A percentile compares a stretch with the other conserved stretches of the same genome.
Evolutionary conservation across 2,888 invertebrate species (phyloP).

Genomic region (Allolobophora icterica): DNA sequence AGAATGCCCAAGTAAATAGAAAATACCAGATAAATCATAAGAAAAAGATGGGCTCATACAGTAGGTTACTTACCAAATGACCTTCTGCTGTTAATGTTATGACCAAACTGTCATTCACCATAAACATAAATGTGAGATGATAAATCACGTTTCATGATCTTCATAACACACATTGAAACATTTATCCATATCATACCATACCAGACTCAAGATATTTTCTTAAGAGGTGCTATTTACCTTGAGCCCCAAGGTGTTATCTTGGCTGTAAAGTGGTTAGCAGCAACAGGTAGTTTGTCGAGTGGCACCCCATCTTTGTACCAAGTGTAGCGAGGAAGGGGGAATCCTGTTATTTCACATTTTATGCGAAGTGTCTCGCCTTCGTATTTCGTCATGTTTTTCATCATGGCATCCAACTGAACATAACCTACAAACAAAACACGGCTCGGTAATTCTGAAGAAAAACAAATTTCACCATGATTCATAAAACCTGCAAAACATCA

Average conservation of each 20-base stretch:
- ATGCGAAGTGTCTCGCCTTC: slow-evolving; percentile 72
- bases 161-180: background rate
- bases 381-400: slow-evolving; percentile 69
- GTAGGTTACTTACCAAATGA: background rate
- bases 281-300: background rate
- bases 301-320: slow-evolving; percentile 70
- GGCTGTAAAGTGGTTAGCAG: background rate
- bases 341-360: slow-evolving; percentile 73
- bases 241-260: slow-evolving; percentile 38
- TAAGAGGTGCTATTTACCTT: background rate
- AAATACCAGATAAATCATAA: background rate
- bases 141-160: background rate
- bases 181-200: background rate
- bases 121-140: background rate
- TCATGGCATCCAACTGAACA: slow-evolving; percentile 68
- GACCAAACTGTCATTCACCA: background rate
- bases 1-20: background rate
- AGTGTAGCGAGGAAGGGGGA: slow-evolving; percentile 70
- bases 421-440: slow-evolving; percentile 64
- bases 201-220: background rate
- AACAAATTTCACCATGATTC: background rate
- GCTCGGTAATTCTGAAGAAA: too few species aligned
- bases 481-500: background rate
- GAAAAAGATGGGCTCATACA: background rate
- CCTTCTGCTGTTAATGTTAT: background rate